These are phyloP conservation scores for Macrochelys suwanniensis DNA, from an alignment of 2,797 vertebrate genomes.

Conservation along the genomic window DNA sequence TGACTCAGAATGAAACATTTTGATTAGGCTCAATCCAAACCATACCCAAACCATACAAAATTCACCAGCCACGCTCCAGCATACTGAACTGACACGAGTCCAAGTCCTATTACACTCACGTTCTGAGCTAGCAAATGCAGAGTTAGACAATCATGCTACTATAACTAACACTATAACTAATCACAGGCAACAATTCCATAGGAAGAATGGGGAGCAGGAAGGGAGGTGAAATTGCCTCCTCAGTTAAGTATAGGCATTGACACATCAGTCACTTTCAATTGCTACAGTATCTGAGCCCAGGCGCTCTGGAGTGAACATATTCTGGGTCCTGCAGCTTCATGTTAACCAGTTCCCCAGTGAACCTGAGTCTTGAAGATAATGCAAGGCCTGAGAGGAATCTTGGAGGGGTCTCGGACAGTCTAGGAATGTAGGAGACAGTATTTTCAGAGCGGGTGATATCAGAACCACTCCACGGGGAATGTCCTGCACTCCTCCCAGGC, in stretches of 20 bases:
- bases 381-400: background rate
- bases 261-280: background rate
- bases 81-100: background rate
- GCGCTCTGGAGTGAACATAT: background rate
- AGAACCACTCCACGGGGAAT: background rate
- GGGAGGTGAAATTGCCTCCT: conserved; percentile 26
- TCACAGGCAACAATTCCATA: background rate
- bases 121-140: background rate
- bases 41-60: background rate
- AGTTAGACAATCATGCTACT: background rate
- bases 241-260: background rate
- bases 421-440: background rate
- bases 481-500: background rate
- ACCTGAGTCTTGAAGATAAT: background rate
- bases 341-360: background rate
- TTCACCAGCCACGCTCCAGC: conserved; percentile 2
- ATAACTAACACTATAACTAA: background rate
- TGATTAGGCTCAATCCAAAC: background rate
- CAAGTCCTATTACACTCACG: background rate
- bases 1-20: background rate
- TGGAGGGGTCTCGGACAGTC: background rate
- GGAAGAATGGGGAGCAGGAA: background rate
- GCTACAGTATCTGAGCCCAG: background rate
- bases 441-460: background rate
- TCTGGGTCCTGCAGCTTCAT: background rate